Evolutionary conservation across 2,888 invertebrate genomes (phyloP), one percentile per base, ranked within the genome.

Genomic region (Drosophila histrio): DNA sequence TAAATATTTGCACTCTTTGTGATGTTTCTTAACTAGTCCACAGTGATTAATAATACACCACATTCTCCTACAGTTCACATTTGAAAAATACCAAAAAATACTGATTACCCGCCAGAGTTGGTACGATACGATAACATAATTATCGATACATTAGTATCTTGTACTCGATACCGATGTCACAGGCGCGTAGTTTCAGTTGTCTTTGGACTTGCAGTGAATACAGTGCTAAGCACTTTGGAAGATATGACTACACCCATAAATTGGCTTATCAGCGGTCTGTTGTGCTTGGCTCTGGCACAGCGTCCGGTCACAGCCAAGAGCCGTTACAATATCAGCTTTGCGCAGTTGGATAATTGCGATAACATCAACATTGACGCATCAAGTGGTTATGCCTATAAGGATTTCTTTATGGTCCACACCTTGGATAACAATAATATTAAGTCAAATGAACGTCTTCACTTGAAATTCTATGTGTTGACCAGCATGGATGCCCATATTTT

Each of bases 401-500:
- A 92, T 0, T 95, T 93, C 85, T 95, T 94, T 79, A 90, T 90
- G 24, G 91, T 95, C 0, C 87, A 88, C 30, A 79, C 75, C 9
- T 53, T 91, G 56, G 77, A 82, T 88, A 65, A 92, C 83, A 87
- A 89, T 41, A 85, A 81, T 52, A 17, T 91, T 91, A 68, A 54
- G 3, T 39, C 49, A 2, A 78, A 81, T 17, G 90, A 91, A 65
- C 75, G 87, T 0, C 50, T 91, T 11, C 94, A 95, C 80, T 93
- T 95, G 90, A 95, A 95, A 82, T 93, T 95, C 53, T 94, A 94
- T 0, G 94, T 95, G 22, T 91, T 95, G 72, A 94, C 94, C 0
- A 89, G 92, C 0, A 95, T 94, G 88, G 95, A 96, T 88, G 95
- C 95, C 0, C 95, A 95, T 78, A 94, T 96, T 41, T 89, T 95